Conservation (phyloP, 2,888 invertebrate species). For the Platycheirus albimanus region DNA sequence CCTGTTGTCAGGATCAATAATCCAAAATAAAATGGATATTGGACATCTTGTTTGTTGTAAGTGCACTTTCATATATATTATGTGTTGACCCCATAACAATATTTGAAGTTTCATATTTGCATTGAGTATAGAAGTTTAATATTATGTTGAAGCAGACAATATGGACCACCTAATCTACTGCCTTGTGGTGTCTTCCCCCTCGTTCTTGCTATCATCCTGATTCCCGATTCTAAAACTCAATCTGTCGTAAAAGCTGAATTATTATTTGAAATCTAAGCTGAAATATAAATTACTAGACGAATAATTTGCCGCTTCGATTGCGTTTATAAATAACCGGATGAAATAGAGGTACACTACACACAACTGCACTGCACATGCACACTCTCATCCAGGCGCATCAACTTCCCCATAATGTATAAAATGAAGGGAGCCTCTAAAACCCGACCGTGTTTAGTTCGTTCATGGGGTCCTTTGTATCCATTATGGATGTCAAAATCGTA, state of each 20-base stretch:
- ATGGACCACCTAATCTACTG: neutral
- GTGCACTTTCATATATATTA: neutral
- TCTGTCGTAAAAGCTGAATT: conserved; percentile 68
- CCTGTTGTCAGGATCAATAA: neutral
- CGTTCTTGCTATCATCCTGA: too few species aligned
- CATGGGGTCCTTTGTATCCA: conserved; percentile 46
- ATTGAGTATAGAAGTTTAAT: neutral
- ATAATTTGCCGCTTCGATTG: conserved; percentile 71
- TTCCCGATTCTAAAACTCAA: conserved; percentile 54
- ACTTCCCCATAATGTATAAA: too few species aligned
- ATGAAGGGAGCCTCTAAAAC: neutral
- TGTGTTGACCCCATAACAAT: neutral
- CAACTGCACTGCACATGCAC: too few species aligned
- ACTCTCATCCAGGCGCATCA: too few species aligned
- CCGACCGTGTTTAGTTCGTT: neutral
- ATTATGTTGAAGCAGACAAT: neutral
- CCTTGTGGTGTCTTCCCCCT: neutral
- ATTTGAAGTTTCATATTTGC: neutral
- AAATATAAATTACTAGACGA: conserved; percentile 67
- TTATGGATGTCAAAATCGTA: conserved; percentile 53
- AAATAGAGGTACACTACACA: conserved; percentile 47
- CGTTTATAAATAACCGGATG: conserved; percentile 71
- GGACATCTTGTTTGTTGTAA: neutral
- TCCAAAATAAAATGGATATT: neutral
- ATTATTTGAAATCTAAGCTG: conserved; percentile 69